Evolutionary conservation across 1,140 invertebrate genomes (phyloP).

Genomic region (Belonocnema kinseyi): DNA sequence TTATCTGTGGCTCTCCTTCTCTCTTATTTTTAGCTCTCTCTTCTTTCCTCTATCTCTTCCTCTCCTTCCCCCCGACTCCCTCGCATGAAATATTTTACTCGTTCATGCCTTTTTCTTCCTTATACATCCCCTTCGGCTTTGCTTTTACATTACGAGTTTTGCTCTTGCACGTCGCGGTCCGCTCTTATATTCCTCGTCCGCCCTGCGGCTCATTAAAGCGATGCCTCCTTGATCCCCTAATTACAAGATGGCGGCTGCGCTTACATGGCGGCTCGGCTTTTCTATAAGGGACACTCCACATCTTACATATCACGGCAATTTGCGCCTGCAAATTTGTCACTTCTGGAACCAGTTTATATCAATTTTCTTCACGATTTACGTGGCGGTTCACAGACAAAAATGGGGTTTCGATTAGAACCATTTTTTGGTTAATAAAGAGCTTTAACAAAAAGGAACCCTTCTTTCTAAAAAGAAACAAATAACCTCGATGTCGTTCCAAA

Average conservation of each 20-base stretch:
- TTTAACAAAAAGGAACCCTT: too few relatives aligned
- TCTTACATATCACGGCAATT: conserved; percentile 17
- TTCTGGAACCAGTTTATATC: not conserved
- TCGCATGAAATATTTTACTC: conserved; percentile 62
- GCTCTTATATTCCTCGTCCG: conserved; percentile 32
- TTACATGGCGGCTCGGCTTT: conserved; percentile 57
- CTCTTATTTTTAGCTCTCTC: conserved; percentile 1
- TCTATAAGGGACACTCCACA: conserved; percentile 25
- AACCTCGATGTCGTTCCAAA: too few relatives aligned
- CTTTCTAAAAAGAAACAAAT: too few relatives aligned
- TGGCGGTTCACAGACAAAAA: not conserved
- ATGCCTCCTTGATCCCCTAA: conserved; percentile 72
- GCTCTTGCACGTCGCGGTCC: conserved; percentile 12
- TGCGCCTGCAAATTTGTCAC: not conserved
- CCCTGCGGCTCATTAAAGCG: conserved; percentile 70
- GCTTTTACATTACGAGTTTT: conserved; percentile 58
- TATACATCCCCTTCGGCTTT: conserved; percentile 48
- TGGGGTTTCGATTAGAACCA: too few relatives aligned
- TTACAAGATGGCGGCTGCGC: conserved; percentile 71
- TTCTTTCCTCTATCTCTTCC: conserved; percentile 17
- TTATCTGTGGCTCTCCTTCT: conserved; percentile 41
- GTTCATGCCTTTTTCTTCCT: conserved; percentile 49
- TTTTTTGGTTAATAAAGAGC: too few relatives aligned
- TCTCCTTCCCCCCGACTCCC: conserved; percentile 30
- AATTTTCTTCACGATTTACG: conserved; percentile 22